Conservation (phyloP, 2,797 vertebrate species). For the Anguilla obscura region DNA sequence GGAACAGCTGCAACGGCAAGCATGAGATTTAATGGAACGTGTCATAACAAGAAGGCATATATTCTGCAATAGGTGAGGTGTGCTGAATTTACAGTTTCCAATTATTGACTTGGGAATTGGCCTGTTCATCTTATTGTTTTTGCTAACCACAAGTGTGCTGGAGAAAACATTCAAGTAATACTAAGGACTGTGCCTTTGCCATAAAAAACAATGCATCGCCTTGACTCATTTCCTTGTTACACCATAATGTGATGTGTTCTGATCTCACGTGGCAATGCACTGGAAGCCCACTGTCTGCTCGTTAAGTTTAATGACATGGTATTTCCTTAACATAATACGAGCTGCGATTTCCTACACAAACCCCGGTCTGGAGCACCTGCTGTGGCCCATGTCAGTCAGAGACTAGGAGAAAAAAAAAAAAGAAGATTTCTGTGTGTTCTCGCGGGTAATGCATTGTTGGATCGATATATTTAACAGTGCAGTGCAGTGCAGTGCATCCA, state of each 20-base stretch:
- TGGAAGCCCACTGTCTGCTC: neutral
- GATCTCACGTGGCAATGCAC: neutral
- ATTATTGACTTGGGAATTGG: neutral
- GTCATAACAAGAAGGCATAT: neutral
- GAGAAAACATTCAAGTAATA: neutral
- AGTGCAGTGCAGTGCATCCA: neutral
- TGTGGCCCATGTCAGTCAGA: neutral
- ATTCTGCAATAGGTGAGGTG: neutral
- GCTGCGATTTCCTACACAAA: neutral
- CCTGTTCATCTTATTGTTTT: neutral
- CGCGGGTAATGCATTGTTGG: neutral
- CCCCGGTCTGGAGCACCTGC: neutral
- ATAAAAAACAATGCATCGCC: neutral
- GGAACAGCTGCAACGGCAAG: neutral
- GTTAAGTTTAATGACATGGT: neutral
- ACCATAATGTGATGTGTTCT: neutral
- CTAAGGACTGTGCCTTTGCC: neutral
- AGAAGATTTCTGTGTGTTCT: neutral
- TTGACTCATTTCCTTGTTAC: slow-evolving; percentile 1
- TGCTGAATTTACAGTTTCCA: neutral
- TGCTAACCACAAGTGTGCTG: neutral
- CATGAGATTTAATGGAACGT: neutral
- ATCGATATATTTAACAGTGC: neutral
- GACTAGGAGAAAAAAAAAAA: neutral
- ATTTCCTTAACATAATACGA: neutral